Evolutionary conservation across 2,113 vertebrate genomes (phyloP).

Genomic region (Lampris megalopsis): DNA sequence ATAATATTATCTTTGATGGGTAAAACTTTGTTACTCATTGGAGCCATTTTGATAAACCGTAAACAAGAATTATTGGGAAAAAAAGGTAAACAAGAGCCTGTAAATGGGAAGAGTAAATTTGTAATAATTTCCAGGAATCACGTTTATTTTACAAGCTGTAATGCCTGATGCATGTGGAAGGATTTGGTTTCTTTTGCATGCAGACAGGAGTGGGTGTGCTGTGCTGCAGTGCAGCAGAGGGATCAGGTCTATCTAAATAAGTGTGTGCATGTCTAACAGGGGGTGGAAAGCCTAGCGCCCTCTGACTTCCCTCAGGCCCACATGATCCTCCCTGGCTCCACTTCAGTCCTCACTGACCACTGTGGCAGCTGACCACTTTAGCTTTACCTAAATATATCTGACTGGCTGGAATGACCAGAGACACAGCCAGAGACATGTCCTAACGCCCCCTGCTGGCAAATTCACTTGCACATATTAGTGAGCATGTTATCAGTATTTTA

Average conservation of each 20-base stretch:
- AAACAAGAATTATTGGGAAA: too few species aligned
- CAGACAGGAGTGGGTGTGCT: too few species aligned
- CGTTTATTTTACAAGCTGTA: background rate
- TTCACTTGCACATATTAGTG: background rate
- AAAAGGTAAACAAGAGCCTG: too few species aligned
- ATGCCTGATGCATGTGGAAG: too few species aligned
- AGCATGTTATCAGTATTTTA: background rate
- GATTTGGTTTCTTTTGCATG: too few species aligned
- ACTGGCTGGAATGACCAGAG: slow-evolving; percentile 3
- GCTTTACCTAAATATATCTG: slow-evolving; percentile 54
- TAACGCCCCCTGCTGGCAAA: too few species aligned
- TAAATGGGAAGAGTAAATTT: too few species aligned
- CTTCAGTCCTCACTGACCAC: slow-evolving; percentile 21
- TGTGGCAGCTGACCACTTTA: background rate
- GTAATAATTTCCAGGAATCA: background rate
- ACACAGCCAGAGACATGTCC: background rate
- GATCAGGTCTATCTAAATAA: background rate
- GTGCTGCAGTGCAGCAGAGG: too few species aligned
- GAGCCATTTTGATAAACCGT: too few species aligned
- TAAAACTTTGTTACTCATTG: too few species aligned
- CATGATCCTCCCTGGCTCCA: slow-evolving; percentile 21
- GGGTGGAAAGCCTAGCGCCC: slow-evolving; percentile 17
- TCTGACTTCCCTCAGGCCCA: slow-evolving; percentile 34
- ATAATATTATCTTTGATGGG: too few species aligned
- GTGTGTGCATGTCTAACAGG: background rate